Evolutionary conservation across 1,140 invertebrate species (phyloP), one percentile per base, ranked within the genome.

Genomic region (Conus betulinus): DNA sequence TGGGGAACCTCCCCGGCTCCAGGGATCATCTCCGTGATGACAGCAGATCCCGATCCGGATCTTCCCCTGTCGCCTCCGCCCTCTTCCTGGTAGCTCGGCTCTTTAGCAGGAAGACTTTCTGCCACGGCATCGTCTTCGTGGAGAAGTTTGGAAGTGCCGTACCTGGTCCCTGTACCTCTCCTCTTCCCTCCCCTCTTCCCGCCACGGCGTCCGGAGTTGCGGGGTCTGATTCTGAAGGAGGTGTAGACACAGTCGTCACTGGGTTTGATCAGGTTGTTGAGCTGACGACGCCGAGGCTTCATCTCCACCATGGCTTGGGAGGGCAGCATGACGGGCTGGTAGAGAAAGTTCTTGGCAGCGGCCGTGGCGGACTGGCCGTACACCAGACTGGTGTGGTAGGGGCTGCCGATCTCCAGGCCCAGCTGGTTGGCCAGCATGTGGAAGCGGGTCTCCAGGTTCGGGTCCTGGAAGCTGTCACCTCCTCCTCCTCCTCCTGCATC

Each of bases 221-320:
- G 81, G 6, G 91, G 91, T 74, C 88, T 88, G 27, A 94, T 91
- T 71, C 91, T 89, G 86, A 94, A 94, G 25, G 93, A 93, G 0
- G 93, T 93, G 87, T 93, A 94, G 13, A 93, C 90, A 76, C 93
- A 93, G 81, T 93, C 91, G 27, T 92, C 90, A 67, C 90, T 89
- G 11, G 92, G 92, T 88, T 93, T 93, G n/a, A 93, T 89, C 17
- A 92, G 84, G 57, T 93, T 90, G 15, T 88, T 92, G 25, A 91
- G 89, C 71, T 92, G 92, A 79, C 91, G 88, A 52, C 90, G 88
- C 79, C 92, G 83, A 5, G 91, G 91, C 57, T 92, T 92, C n/a
- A 93, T 89, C 85, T 92, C 91, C n/a, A 92, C 91, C 25, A 93
- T 85, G 6, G 92, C 90, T 20, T 92, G 92, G 8, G 93, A 93